Evolutionary conservation across 2,113 vertebrate species (phyloP), one percentile per base, ranked within the genome.

Genomic region (Capreolus pygargus): DNA sequence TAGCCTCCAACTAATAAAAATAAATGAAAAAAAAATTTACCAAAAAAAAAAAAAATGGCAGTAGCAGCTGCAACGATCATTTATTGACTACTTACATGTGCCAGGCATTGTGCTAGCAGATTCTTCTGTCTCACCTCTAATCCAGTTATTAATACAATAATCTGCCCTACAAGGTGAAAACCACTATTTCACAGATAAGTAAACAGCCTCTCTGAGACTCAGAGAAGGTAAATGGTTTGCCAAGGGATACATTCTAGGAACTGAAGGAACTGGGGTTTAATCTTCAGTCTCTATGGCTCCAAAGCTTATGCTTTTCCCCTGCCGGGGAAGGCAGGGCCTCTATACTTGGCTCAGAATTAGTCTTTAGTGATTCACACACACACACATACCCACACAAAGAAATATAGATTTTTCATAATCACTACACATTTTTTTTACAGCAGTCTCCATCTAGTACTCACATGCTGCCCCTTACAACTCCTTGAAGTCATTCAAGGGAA

Each of bases 401-500:
- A 55, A 81, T 36, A 64, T 7, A 54, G n/a, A n/a, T 94, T 96
- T 94, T 96, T 97, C 70, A 43, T 54, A 50, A 85, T 76, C 21
- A 54, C 43, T 43, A 43, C 28, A 55, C 9, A 47, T 55, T 64
- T n/a, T 93, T 97, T 64, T 86, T 25, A 82, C 57, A 93, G 67
- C 11, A 79, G 74, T 7, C 13, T 89, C 54, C 58, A 82, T 64
- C 28, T 67, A 7, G 43, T 91, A 60, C 33, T 64, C 36, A 83
- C 27, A 36, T 74, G 25, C 36, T 74, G 8, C 36, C 79, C 33
- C 45, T 96, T 74, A 84, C 45, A 82, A 86, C 25, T 86, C 25
- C 64, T 79, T 82, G 27, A 96, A 76, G 39, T 85, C 47, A 47
- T 86, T 88, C 58, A 45, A 79, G 87, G 25, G 30, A 74, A 61